Evolutionary conservation across 2,113 vertebrate genomes (phyloP).

Genomic region (Anguilla japonica): DNA sequence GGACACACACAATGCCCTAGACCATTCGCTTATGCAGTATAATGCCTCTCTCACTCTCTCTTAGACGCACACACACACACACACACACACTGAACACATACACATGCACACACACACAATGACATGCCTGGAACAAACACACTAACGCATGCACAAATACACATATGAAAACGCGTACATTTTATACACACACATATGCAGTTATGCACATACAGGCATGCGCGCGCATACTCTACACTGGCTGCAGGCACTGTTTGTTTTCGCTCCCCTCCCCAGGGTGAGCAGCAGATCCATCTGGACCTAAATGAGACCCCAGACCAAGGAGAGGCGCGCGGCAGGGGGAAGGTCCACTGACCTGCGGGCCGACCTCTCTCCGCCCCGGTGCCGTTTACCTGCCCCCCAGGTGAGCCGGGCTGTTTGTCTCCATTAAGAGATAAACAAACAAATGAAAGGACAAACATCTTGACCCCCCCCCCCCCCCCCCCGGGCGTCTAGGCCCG

Average conservation of each 20-base stretch:
- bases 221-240: neutral
- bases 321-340: neutral
- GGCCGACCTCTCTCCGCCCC: neutral
- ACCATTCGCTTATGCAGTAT: neutral
- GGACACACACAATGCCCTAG: neutral
- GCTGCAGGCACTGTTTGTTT: neutral
- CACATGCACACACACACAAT: conserved; percentile 17
- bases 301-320: conserved; percentile 19
- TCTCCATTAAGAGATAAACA: conserved; percentile 12
- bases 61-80: conserved; percentile 14
- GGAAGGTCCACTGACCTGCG: neutral
- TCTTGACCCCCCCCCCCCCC: conserved; percentile 29
- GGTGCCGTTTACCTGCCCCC: conserved; percentile 12
- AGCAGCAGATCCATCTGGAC: neutral
- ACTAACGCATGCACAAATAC: neutral
- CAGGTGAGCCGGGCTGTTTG: neutral
- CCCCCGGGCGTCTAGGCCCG: conserved; percentile 28
- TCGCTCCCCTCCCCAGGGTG: neutral
- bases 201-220: neutral
- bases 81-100: neutral
- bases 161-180: neutral
- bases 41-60: neutral
- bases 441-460: neutral
- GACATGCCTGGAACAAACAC: neutral
- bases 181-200: neutral